Evolutionary conservation across 1,140 invertebrate genomes (phyloP).

Genomic region (Hyposmocoma kahamanoa): DNA sequence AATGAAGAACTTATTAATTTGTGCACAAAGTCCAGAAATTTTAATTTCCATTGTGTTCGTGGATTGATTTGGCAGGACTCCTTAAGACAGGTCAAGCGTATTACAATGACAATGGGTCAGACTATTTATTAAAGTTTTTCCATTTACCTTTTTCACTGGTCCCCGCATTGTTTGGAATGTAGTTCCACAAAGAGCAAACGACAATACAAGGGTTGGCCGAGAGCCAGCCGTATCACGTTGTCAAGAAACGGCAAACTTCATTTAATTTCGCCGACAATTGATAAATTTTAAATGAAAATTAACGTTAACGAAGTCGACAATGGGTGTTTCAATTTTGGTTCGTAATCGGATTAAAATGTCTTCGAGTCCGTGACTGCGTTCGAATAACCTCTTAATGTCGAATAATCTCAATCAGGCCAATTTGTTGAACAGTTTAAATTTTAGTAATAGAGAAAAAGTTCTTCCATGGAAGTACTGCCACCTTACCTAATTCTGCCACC

Average conservation of each 20-base stretch:
- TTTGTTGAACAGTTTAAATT: no score
- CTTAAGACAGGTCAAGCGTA: neutral
- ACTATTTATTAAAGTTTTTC: neutral
- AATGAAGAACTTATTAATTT: neutral
- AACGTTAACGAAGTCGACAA: conserved; percentile 40
- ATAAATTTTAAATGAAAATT: conserved; percentile 48
- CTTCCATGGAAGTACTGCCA: no score
- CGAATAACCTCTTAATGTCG: no score
- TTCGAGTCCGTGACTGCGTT: no score
- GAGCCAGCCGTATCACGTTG: conserved; percentile 25
- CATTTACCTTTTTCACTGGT: conserved; percentile 3
- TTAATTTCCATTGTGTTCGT: no score
- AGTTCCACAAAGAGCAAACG: neutral
- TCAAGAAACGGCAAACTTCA: conserved; percentile 39
- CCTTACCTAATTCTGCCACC: no score
- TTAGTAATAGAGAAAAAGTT: no score
- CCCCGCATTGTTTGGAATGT: neutral
- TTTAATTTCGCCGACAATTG: conserved; percentile 41
- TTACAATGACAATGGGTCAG: neutral
- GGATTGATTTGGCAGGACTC: neutral
- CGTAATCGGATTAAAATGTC: conserved; percentile 34
- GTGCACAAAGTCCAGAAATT: no score
- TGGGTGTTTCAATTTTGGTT: conserved; percentile 27
- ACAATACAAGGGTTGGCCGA: conserved; percentile 20
- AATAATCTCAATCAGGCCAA: no score